A percentile compares a stretch with the other conserved stretches of the same genome.
phyloP scores from a whole-genome alignment of 2,888 invertebrate species.

The Mactromeris polynyma region DNA sequence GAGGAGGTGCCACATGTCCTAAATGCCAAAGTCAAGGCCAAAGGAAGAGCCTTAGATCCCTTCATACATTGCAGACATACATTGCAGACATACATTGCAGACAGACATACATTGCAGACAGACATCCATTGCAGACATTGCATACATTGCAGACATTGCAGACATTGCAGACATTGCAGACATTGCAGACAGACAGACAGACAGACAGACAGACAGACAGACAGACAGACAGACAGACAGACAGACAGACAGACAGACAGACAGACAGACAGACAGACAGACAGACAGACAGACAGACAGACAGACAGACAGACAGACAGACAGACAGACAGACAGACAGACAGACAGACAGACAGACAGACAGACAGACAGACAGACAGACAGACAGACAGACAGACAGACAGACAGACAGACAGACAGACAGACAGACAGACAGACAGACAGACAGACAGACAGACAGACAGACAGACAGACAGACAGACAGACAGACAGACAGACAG shows the following conservation, averaged over 20 bases:
- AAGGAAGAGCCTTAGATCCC: too few relatives aligned
- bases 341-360: not conserved
- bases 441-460: conserved; percentile 3
- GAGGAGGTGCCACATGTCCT: too few relatives aligned
- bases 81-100: too few relatives aligned
- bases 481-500: not conserved
- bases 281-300: conserved; percentile 3
- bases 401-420: conserved; percentile 3
- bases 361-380: not conserved
- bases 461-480: not conserved
- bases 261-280: conserved; percentile 3
- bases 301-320: conserved; percentile 5
- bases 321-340: not conserved
- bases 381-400: not conserved
- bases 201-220: conserved; percentile 3
- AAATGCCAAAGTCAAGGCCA: too few relatives aligned
- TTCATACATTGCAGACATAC: too few relatives aligned
- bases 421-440: conserved; percentile 3
- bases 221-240: conserved; percentile 3
- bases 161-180: too few relatives aligned
- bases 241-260: conserved; percentile 3
- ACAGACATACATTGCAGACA: too few relatives aligned
- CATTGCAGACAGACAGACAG: conserved; percentile 13
- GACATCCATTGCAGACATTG: too few relatives aligned
- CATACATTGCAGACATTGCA: too few relatives aligned